Evolutionary conservation across 2,113 vertebrate genomes (phyloP).

Genomic region (Craseonycteris thonglongyai): DNA sequence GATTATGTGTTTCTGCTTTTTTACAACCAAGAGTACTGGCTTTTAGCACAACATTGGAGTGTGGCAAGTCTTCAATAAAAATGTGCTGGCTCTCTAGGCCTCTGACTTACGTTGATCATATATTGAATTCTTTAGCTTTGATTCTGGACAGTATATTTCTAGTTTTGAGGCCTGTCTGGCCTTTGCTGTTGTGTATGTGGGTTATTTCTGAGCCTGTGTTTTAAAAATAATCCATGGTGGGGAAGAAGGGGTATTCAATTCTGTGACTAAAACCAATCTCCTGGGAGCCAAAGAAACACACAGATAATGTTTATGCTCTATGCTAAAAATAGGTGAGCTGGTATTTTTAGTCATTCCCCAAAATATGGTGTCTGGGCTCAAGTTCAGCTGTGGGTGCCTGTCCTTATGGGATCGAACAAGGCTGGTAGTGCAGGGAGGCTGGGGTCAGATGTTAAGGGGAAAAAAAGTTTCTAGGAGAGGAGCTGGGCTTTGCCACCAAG

Average conservation of each 20-base stretch:
- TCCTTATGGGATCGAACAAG: constrained; percentile 54
- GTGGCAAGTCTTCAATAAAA: not conserved
- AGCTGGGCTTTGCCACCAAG: constrained; percentile 46
- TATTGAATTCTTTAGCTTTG: constrained; percentile 13
- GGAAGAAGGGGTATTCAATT: constrained; percentile 70
- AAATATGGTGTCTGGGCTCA: constrained; percentile 74
- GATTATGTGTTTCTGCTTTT: not conserved
- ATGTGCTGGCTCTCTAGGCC: not conserved
- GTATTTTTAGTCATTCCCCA: constrained; percentile 71
- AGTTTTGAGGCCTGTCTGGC: constrained; percentile 37
- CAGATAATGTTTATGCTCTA: constrained; percentile 75
- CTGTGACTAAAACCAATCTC: constrained; percentile 76
- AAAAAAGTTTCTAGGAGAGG: constrained; percentile 30
- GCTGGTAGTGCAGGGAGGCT: constrained; percentile 29
- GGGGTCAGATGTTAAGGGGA: constrained; percentile 50
- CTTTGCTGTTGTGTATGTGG: constrained; percentile 51
- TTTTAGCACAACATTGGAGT: not conserved
- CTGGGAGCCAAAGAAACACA: constrained; percentile 69
- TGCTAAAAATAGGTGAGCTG: constrained; percentile 68
- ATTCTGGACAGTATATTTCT: constrained; percentile 56
- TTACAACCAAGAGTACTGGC: not conserved
- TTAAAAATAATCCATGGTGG: constrained; percentile 72
- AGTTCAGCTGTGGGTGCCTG: constrained; percentile 67
- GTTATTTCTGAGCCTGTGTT: constrained; percentile 62
- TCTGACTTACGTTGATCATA: not conserved